Percentiles rank a stretch among this genome's conserved stretches.
These are phyloP conservation scores for Erynnis tages DNA, from an alignment of 2,888 invertebrate genomes.

Conservation along the genomic window DNA sequence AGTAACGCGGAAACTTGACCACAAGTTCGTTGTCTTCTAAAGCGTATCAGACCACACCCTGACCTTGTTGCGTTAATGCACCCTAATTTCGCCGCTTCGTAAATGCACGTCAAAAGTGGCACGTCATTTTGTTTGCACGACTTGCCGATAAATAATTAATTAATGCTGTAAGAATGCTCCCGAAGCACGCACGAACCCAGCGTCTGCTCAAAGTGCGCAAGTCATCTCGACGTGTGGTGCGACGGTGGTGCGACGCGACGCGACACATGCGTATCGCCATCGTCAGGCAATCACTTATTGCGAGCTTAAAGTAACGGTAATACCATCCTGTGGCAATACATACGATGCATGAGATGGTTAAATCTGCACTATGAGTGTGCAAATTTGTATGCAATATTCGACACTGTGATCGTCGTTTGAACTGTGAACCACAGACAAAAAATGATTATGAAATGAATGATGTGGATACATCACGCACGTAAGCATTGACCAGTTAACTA, in stretches of 20 bases:
- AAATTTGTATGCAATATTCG: too few relatives aligned
- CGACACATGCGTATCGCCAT: slow-evolving; percentile 17
- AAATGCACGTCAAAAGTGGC: slow-evolving; percentile 65
- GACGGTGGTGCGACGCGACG: slow-evolving; percentile 32
- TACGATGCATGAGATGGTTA: background rate
- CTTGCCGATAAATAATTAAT: slow-evolving; percentile 74
- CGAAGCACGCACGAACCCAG: slow-evolving; percentile 56
- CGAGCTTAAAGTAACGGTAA: background rate
- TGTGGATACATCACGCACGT: too few relatives aligned
- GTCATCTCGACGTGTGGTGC: slow-evolving; percentile 39
- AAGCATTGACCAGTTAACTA: too few relatives aligned
- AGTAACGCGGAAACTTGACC: slow-evolving; percentile 39
- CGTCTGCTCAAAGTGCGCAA: slow-evolving; percentile 45
- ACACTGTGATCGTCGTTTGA: too few relatives aligned
- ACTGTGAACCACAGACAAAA: too few relatives aligned
- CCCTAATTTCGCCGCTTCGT: slow-evolving; percentile 71
- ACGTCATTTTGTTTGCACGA: slow-evolving; percentile 76
- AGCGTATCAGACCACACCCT: slow-evolving; percentile 56
- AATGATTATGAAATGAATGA: too few relatives aligned
- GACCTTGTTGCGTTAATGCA: slow-evolving; percentile 79
- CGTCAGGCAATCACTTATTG: slow-evolving; percentile 2
- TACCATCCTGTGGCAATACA: background rate
- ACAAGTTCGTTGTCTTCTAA: slow-evolving; percentile 29
- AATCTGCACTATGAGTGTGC: background rate
- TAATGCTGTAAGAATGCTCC: slow-evolving; percentile 64